These are phyloP conservation scores for Buathra laborator DNA, from an alignment of 2,888 invertebrate species.

Conservation along the genomic window DNA sequence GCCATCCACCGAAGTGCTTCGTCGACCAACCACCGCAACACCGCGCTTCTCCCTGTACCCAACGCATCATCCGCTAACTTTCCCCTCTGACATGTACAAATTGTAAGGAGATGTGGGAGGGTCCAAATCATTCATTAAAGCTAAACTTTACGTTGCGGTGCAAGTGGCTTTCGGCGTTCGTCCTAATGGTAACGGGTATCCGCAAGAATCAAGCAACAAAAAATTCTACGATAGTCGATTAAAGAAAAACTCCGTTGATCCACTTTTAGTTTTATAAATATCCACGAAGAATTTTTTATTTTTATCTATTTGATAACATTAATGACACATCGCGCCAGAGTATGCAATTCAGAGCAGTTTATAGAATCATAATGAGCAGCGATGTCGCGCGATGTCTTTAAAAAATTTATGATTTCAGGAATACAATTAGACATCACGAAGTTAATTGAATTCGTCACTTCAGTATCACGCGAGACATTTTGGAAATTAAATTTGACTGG, in stretches of 20 bases:
- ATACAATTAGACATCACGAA: neutral
- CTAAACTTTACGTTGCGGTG: neutral
- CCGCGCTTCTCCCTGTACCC: neutral
- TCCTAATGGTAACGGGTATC: neutral
- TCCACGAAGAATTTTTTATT: neutral
- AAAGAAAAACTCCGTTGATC: neutral
- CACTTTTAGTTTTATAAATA: neutral
- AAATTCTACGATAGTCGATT: neutral
- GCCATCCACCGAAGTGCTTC: conserved; percentile 20
- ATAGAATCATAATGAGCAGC: neutral
- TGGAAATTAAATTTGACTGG: neutral
- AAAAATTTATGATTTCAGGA: neutral
- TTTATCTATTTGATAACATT: neutral
- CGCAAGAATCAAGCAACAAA: neutral
- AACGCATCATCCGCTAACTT: conserved; percentile 33
- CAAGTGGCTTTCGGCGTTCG: neutral
- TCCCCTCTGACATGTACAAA: conserved; percentile 24
- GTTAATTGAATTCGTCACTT: neutral
- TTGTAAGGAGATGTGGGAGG: conserved; percentile 6
- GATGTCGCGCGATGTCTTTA: neutral
- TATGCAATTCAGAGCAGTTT: neutral
- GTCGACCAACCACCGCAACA: conserved; percentile 21
- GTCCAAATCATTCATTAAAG: conserved; percentile 24
- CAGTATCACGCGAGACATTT: neutral
- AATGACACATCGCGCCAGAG: neutral